Base-by-base conservation (phyloP, 2,888 invertebrate genomes). In the Sphinx pinastri region DNA sequence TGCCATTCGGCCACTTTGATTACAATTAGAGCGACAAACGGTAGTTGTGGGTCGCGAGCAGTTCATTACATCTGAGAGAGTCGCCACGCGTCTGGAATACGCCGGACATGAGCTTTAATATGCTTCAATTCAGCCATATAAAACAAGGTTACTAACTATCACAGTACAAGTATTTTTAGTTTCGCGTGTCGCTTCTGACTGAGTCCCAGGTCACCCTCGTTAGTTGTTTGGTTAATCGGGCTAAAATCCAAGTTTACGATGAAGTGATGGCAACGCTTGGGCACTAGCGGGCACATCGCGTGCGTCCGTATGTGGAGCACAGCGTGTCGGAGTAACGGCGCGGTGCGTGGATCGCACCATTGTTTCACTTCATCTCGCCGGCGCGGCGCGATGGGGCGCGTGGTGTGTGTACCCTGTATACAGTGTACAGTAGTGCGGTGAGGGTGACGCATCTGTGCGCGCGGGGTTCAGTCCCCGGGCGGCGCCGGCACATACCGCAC, bases 281-380 rank as follows among this genome's bases (percentile, higher is more conserved):
- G 19, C 5, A 54, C 14, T 52, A 10, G 13, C n/a, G 38, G 16
- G 51, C 11, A n/a, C 49, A 14, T 19, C 13, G 54, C 25, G 51
- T 7, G 54, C 25, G 58, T 6, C 51, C 5, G 31, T 55, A 55
- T 16, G n/a, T 45, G 38, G 45, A 54, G 45, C 57, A 49, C 55
- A 16, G 45, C 38, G 38, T 25, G 51, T 59, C 51, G 67, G 31
- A 63, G 63, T 63, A 63, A 63, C 63, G 51, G 60, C 19, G 11
- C 19, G 31, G 14, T 31, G 16, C 55, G 71, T 12, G 51, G 58
- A 52, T 52, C 19, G n/a, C 58, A 57, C n/a, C 68, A 59, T 52
- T 59, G 68, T 68, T 51, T 68, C 68, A 31, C 31, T 63, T 57
- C 25, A 60, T 47, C 31, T 52, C 47, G 38, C 11, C 38, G 49